Base-by-base conservation (phyloP, 2,888 invertebrate genomes). In the Conomelus anceps region DNA sequence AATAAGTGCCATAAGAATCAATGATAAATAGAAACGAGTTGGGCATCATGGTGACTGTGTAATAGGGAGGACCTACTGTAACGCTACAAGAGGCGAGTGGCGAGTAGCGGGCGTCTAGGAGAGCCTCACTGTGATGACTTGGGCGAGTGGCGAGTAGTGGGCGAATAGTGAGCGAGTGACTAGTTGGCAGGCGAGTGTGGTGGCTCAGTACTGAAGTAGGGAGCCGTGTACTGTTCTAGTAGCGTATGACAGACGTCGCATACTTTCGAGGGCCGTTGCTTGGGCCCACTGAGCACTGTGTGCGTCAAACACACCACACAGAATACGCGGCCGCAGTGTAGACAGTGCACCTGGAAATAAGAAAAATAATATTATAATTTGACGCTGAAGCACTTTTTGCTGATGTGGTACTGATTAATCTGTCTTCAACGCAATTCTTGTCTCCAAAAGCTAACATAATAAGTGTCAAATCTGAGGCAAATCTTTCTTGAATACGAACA, bases 221-320 rank as follows among this genome's bases (percentile, higher is more conserved):
- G 98, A 92, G 98, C 97, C 91, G 97, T 96, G 94, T 98, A 95
- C 92, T 96, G 96, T 93, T 97, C 98, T 93, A 99, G 96, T 92
- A 99, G 95, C 88, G 99, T 99, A 95, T 99, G 98, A 94, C 99
- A 99, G 90, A 99, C 98, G 93, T 97, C 96, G 95, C 99, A 99
- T 91, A 99, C 99, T 93, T 96, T 96, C 89, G 98, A 97, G 85
- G 96, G 96, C 91, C 96, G 95, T 91, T 96, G 95, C 92, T 97
- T 96, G 91, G 98, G 98, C 84, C 99, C 99, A 92, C 96, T 95
- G 92, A 96, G 94, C 91, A 99, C 98, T 86, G 94, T 94, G 93
- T 97, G 97, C 89, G 96, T 94, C 92, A 97, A 94, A 94, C 99
- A 99, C 91, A 96, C 94, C 89, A 94, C 94, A 94, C 99, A 99